Base-by-base conservation (phyloP, 2,888 invertebrate species). In the Plutella xylostella region DNA sequence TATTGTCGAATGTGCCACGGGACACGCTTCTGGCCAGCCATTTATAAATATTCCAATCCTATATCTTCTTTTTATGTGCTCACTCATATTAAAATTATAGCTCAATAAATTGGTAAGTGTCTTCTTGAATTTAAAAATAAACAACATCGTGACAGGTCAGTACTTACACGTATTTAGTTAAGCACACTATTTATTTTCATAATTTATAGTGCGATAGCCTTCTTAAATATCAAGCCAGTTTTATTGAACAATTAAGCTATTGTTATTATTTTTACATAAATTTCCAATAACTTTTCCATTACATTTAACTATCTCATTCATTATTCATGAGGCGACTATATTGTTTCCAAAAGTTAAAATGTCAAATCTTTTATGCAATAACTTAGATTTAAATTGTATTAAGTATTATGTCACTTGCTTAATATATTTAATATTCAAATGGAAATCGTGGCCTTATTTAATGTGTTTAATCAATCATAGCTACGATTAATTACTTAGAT, bases 391-490 rank as follows among this genome's bases (percentile, higher is more conserved):
- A 75, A 79, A 78, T 71, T 72, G 70, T 75, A 76, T 72, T 72
- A 73, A 74, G 70, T 72, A 76, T 77, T 78, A 76, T 78, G 78
- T 79, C 80, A 77, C 72, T 71, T 63, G 64, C 59, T 55, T 75
- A 76, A 79, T 79, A 77, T 69, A 73, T 74, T 70, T 76, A 70
- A 72, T 78, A 82, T 83, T 80, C 69, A 79, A 80, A 83, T 80
- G 61, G 65, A 68, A 76, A 65, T 80, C 83, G 80, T 82, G 82
- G 72, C 65, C 66, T 68, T 61, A 57, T 72, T 68, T 78, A 80
- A 82, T 82, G 80, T 72, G 66, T 73, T 82, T 78, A 83, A 83
- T 83, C 82, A 82, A 83, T 83, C 83, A 82, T 76, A 73, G 68
- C 61, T 62, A 73, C 80, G 82, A 83, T 83, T 83, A 83, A 82